Base-by-base conservation (phyloP, 2,113 vertebrate species). In the Centropus unirufus region DNA sequence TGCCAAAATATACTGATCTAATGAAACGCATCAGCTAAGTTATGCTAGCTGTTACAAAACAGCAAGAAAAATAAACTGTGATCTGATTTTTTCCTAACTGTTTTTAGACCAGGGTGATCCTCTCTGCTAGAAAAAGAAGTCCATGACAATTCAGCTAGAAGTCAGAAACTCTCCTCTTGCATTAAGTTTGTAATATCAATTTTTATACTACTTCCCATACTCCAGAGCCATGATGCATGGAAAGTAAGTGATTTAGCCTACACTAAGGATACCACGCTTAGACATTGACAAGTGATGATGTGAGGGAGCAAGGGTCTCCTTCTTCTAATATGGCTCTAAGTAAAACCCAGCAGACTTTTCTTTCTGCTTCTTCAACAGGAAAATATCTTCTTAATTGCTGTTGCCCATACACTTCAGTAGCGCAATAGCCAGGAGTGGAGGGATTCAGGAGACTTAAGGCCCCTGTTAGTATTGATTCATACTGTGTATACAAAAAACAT, bases 261-360 rank as follows among this genome's bases (percentile, higher is more conserved):
- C 26, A 74, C 68, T n/a, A 59, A 63, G 83, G 55, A 79, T 58
- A 83, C 87, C 30, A 11, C 52, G 74, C 61, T 87, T 54, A 81
- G 61, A 39, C 79, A 64, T 66, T 69, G 70, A 85, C 82, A 82
- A 79, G 58, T 32, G 59, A 40, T n/a, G 51, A 69, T 72, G 92
- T 0, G 0, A 83, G 67, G 83, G 61, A 86, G 69, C 42, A 83
- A 75, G 39, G 39, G 34, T 74, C 34, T 74, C 57, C 57, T 72
- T 39, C 66, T 87, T 90, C 77, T 75, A 82, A 83, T 75, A 68
- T 61, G 76, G 68, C 64, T 77, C 76, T 64, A 76, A 90, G 55
- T 61, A 92, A 92, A 95, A 68, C 52, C 49, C 52, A 83, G 52
- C 21, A 90, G 61, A 94, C 87, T 93, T 72, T 89, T 85, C 47